phyloP scores from a whole-genome alignment of 1,140 invertebrate species.

The Thereuonema tuberculata region DNA sequence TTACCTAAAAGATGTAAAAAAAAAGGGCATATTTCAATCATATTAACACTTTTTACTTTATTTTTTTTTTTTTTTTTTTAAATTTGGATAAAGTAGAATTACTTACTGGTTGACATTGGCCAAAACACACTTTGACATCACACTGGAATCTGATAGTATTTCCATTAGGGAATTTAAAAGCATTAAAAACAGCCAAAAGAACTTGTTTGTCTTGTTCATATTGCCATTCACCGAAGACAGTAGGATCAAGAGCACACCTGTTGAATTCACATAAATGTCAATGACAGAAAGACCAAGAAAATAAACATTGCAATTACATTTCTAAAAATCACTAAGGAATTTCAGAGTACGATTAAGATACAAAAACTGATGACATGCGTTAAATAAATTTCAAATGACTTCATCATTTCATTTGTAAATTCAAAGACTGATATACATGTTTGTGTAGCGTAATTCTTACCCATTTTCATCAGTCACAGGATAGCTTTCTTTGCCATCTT shows the following conservation, averaged over 20 bases:
- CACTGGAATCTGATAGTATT: slow-evolving; percentile 92
- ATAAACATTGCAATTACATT: not conserved
- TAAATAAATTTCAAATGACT: no score
- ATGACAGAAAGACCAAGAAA: not conserved
- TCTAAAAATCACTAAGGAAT: no score
- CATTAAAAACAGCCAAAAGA: slow-evolving; percentile 74
- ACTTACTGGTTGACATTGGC: slow-evolving; percentile 80
- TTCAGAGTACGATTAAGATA: no score
- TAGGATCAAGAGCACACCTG: slow-evolving; percentile 70
- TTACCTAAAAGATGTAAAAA: no score
- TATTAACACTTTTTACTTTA: no score
- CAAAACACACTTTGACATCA: slow-evolving; percentile 88
- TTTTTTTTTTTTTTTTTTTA: no score
- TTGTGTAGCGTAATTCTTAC: slow-evolving; percentile 12
- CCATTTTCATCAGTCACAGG: slow-evolving; percentile 86
- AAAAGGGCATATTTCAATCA: no score
- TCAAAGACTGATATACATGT: no score
- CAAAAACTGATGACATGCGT: no score
- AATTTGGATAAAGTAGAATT: no score
- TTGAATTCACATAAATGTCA: not conserved
- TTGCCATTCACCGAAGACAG: slow-evolving; percentile 86
- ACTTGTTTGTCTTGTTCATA: slow-evolving; percentile 67
- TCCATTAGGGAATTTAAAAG: slow-evolving; percentile 89
- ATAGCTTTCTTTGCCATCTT: slow-evolving; percentile 70
- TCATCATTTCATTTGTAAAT: no score